Evolutionary conservation across 2,797 vertebrate species (phyloP), one percentile per base, ranked within the genome.

Genomic region (Smutsia temminckii): DNA sequence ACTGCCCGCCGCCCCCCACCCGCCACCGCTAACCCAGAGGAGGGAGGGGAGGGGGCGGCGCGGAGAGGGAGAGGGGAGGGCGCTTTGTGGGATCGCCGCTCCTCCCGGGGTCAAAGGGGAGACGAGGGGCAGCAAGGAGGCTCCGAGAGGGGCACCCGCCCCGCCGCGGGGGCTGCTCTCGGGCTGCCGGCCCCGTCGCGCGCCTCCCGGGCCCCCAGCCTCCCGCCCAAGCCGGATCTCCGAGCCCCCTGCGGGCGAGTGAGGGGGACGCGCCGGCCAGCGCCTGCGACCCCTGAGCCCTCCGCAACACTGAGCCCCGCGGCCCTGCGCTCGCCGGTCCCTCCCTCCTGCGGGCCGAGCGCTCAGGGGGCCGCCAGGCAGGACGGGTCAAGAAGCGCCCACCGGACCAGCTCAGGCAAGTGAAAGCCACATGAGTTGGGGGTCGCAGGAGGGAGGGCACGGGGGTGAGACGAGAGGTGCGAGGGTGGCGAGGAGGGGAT

Each of bases 371-470:
- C 64, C n/a, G 59, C 8, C 1, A 25, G 40, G 55, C 68, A 49
- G 61, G 49, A 63, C 72, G 29, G 0, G 21, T 51, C 37, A 16
- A 89, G 32, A 71, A 79, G 69, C 37, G 25, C 71, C 61, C 21
- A 14, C 25, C 71, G 5, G 34, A 78, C 92, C 3, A 13, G 27
- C 85, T 90, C 91, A 91, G 95, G 96, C 87, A 95, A 89, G 96
- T 86, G 90, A 74, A 64, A 80, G 77, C 61, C 64, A 14, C 51
- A 49, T 32, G 40, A 89, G 81, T 8, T 55, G 68, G 32, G 51
- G 57, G 69, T 20, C 51, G 83, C 21, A 21, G 63, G 64, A 23
- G 79, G 46, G 84, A 27, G 32, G 59, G 14, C 16, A 51, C 32
- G 51, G 55, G 21, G 46, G 63, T 29, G 61, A 34, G 51, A 72